Percentiles rank a stretch among this genome's conserved stretches.
Evolutionary conservation across 1,140 invertebrate species (phyloP).

Genomic region (Papilio polytes): DNA sequence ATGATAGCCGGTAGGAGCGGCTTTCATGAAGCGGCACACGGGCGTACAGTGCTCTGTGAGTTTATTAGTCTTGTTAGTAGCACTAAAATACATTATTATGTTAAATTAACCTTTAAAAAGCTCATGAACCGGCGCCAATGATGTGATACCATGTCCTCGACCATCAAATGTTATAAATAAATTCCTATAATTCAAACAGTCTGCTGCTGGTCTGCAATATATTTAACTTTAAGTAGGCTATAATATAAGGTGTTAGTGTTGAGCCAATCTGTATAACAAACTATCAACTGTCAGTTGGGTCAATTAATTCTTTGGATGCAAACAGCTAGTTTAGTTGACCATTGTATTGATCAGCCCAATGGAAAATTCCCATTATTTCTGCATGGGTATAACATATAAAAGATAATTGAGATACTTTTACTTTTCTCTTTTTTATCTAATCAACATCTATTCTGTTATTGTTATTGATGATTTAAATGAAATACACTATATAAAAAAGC

Average conservation of each 20-base stretch:
- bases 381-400: not conserved
- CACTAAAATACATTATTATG: conserved; percentile 42
- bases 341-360: no score
- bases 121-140: conserved; percentile 18
- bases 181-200: not conserved
- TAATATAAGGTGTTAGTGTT: not conserved
- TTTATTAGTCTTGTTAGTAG: conserved; percentile 62
- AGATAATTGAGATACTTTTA: not conserved
- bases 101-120: conserved; percentile 38
- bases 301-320: no score
- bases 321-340: no score
- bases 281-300: no score
- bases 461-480: not conserved
- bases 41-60: conserved; percentile 83
- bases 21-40: conserved; percentile 83
- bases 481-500: conserved; percentile 12
- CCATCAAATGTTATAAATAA: conserved; percentile 15
- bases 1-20: conserved; percentile 64
- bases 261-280: no score
- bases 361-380: not conserved
- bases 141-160: conserved; percentile 15
- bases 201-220: not conserved
- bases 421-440: not conserved
- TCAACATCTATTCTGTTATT: not conserved
- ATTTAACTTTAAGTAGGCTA: not conserved